Percentiles rank a stretch among this genome's conserved stretches.
phyloP scores from a whole-genome alignment of 2,888 invertebrate genomes.

The Drosophila subsilvestris region DNA sequence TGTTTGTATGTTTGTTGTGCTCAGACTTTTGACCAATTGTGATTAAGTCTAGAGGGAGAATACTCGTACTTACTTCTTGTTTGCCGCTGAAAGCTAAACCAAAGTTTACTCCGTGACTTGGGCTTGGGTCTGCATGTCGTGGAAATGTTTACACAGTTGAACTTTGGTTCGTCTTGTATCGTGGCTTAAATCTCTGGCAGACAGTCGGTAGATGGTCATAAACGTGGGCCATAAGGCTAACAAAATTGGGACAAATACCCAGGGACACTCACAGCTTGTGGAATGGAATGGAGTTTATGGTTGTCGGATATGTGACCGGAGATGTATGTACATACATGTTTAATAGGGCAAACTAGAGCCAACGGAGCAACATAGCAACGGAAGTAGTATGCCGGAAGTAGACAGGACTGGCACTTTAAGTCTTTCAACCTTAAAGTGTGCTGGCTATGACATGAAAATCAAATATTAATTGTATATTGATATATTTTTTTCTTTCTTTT shows the following conservation, averaged over 20 bases:
- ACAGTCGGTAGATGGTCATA: constrained; percentile 19
- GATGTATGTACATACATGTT: constrained; percentile 4
- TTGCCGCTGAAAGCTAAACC: background rate
- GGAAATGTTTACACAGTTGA: constrained; percentile 34
- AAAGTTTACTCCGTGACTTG: constrained; percentile 13
- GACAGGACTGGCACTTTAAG: constrained; percentile 22
- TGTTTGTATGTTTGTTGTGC: constrained; percentile 2
- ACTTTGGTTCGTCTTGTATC: constrained; percentile 20
- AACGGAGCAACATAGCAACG: constrained; percentile 23
- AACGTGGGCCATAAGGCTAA: constrained; percentile 25
- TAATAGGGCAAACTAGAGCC: constrained; percentile 12
- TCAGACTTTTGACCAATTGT: background rate
- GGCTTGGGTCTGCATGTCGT: constrained; percentile 5
- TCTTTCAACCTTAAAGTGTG: background rate
- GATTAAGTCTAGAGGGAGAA: constrained; percentile 20
- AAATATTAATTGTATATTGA: constrained; percentile 15
- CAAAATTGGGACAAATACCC: constrained; percentile 30
- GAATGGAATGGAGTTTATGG: constrained; percentile 17
- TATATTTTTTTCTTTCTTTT: constrained; percentile 61
- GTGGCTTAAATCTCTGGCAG: constrained; percentile 6
- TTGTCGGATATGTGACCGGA: constrained; percentile 21
- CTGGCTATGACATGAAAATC: background rate
- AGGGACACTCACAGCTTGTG: constrained; percentile 24
- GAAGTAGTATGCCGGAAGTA: constrained; percentile 14
- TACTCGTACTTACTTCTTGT: constrained; percentile 4